Evolutionary conservation across 1,140 invertebrate genomes (phyloP).

Genomic region (Calephelis virginiensis): DNA sequence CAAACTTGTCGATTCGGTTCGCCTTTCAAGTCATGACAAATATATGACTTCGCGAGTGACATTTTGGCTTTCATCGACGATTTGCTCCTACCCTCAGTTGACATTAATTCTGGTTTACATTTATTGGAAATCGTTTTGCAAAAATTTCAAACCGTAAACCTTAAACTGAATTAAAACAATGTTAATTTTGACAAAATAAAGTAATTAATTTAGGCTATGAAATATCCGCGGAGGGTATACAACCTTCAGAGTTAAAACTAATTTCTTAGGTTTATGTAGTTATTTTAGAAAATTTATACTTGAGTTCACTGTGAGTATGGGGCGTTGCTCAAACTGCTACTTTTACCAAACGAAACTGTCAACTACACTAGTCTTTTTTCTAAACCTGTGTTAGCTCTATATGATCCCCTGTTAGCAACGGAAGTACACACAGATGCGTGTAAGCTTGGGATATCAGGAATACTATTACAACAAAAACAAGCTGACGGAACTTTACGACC

Average conservation of each 20-base stretch:
- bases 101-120: conserved; percentile 15
- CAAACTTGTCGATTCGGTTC: conserved; percentile 24
- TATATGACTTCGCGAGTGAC: conserved; percentile 4
- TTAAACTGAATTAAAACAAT: conserved; percentile 34
- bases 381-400: conserved; percentile 35
- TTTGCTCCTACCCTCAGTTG: too few species aligned
- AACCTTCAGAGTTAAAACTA: conserved; percentile 45
- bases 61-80: too few species aligned
- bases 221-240: conserved; percentile 31
- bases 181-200: conserved; percentile 29
- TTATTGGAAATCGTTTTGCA: conserved; percentile 24
- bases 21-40: conserved; percentile 18
- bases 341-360: conserved; percentile 35
- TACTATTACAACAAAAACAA: conserved; percentile 32
- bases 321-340: conserved; percentile 35
- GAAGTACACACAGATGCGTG: conserved; percentile 34
- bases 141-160: conserved; percentile 13
- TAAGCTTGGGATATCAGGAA: conserved; percentile 30
- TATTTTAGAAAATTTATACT: conserved; percentile 37
- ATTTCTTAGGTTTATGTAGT: conserved; percentile 46
- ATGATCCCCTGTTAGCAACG: conserved; percentile 15
- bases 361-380: conserved; percentile 7
- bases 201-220: conserved; percentile 30
- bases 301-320: conserved; percentile 44
- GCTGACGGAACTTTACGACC: conserved; percentile 12